Conservation (phyloP, 2,888 invertebrate species). For the Digitonthophagus gazella region DNA sequence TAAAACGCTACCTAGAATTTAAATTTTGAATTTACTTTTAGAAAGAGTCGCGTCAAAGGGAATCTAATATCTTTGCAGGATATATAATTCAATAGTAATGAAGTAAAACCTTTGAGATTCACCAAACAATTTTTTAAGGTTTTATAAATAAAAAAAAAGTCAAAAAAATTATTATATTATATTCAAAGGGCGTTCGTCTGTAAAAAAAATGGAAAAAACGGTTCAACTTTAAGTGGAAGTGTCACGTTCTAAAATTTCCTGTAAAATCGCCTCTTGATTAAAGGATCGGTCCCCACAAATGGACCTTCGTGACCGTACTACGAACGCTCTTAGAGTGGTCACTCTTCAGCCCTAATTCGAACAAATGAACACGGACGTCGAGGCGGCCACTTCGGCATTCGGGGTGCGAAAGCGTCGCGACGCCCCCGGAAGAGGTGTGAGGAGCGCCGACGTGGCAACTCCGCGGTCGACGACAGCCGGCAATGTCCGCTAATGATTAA, state of each 20-base stretch:
- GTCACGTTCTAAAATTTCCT: background rate
- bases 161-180: too few species aligned
- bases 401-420: constrained; percentile 9
- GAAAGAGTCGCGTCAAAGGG: background rate
- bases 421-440: background rate
- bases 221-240: background rate
- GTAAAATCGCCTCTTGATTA: constrained; percentile 28
- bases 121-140: background rate
- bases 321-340: constrained; percentile 22
- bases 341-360: constrained; percentile 24
- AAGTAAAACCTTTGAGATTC: background rate
- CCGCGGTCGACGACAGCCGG: constrained; percentile 18
- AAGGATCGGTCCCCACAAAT: constrained; percentile 27
- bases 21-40: background rate
- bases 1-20: background rate
- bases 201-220: background rate
- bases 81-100: background rate
- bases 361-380: constrained; percentile 27
- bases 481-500: constrained; percentile 34
- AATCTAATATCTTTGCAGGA: background rate
- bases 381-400: constrained; percentile 26
- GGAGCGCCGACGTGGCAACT: background rate
- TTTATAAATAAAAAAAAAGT: too few species aligned
- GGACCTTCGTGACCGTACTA: constrained; percentile 27
- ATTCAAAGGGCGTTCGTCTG: too few species aligned